Evolutionary conservation across 1,140 invertebrate species (phyloP), one percentile per base, ranked within the genome.

Genomic region (Tetramorium alpestre): DNA sequence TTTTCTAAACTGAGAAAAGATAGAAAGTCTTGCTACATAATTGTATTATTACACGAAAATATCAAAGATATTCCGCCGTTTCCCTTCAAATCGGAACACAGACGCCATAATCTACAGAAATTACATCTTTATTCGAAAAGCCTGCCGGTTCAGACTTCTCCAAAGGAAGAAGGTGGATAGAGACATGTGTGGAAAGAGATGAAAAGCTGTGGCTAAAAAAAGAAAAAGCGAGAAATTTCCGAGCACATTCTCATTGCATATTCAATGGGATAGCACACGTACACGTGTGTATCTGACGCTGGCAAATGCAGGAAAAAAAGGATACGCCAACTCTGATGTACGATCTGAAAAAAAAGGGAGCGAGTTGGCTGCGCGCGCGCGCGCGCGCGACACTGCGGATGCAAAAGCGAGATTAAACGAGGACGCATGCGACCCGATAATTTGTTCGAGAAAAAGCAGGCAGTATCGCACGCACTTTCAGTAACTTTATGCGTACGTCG

Each of bases 241-340:
- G 67, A 84, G 69, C 80, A 84, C 69, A 84, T 84, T 73, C 80
- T 84, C 80, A 73, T 84, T 84, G 80, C 80, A 84, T 84, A 84
- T 84, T 84, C 80, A 84, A 72, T 84, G 80, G 80, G 69, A 60
- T 49, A 60, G 80, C 69, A 49, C 69, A 73, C 69, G 69, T 84
- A 84, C 80, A 84, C 56, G 69, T 84, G 80, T 75, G 80, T 84
- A 84, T 70, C 69, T 84, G 80, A 84, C 80, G 54, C 80, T 60
- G 69, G 80, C 54, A 84, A 84, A 84, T 47, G 80, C 41, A 73
- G 69, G 67, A 82, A 84, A 84, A 84, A 84, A 84, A 56, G 22
- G n/a, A 62, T 75, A 84, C 80, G 41, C 54, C 41, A 75, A 28
- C 80, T 75, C 69, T 75, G 80, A 84, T 75, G 67, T 84, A 84